A percentile compares a stretch with the other conserved stretches of the same genome.
Evolutionary conservation across 37 sponge, comb jelly and placozoan genomes (phyloP).

Genomic region (Geodia barretti): DNA sequence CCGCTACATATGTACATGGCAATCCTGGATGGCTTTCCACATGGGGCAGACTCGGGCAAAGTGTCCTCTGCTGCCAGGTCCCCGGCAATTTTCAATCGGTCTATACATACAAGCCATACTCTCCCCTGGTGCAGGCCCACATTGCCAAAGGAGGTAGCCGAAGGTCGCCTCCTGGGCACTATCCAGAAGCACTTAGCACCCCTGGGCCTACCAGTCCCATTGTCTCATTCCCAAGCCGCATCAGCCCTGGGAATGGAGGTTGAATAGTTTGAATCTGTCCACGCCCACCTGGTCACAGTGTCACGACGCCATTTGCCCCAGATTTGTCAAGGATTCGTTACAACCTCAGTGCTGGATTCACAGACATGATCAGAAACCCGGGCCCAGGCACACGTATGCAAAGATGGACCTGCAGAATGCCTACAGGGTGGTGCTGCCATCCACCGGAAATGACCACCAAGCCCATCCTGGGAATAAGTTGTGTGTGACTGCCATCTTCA

Average conservation of each 20-base stretch:
- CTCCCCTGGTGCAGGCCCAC: not conserved
- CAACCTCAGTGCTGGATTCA: no score
- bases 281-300: slow-evolving; percentile 5
- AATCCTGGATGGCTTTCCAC: not conserved
- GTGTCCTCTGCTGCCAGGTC: not conserved
- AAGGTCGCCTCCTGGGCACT: not conserved
- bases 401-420: not conserved
- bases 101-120: not conserved
- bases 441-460: no score
- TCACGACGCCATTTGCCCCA: not conserved
- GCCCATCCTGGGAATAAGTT: not conserved
- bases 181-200: not conserved
- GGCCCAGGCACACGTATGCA: not conserved
- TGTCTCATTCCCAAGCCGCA: slow-evolving; percentile 22
- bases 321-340: not conserved
- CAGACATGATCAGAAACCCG: not conserved
- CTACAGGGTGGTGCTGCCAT: not conserved
- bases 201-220: not conserved
- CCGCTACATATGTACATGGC: not conserved
- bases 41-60: not conserved
- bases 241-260: slow-evolving; percentile 10
- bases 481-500: not conserved
- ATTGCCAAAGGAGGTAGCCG: not conserved
- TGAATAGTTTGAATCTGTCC: not conserved
- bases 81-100: not conserved